A percentile compares a stretch with the other conserved stretches of the same genome.
These are phyloP conservation scores for Pammene aurita DNA, from an alignment of 2,888 invertebrate genomes.

Conservation along the genomic window DNA sequence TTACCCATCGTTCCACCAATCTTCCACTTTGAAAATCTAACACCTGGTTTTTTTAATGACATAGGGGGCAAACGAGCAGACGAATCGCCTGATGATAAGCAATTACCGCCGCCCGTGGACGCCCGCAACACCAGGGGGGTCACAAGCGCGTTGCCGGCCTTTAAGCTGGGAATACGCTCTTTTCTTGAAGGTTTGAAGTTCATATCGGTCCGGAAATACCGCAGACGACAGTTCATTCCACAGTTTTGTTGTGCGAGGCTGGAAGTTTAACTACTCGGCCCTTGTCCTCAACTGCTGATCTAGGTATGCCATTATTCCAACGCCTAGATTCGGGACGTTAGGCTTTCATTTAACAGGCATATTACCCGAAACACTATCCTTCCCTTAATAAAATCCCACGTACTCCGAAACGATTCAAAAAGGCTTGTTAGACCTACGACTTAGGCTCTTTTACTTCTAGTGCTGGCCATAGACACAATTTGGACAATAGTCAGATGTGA, in stretches of 20 bases:
- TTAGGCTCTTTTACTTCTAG: constrained; percentile 2
- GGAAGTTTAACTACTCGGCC: background rate
- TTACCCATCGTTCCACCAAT: too few species aligned
- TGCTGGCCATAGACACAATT: background rate
- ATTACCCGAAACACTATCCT: constrained; percentile 19
- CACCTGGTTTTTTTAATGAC: background rate
- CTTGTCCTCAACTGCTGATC: background rate
- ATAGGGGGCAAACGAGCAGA: background rate
- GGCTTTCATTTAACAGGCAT: constrained; percentile 8
- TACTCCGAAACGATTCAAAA: background rate
- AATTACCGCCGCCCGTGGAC: background rate
- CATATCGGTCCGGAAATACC: too few species aligned
- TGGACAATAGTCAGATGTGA: constrained; percentile 1
- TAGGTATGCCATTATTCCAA: background rate
- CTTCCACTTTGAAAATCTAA: too few species aligned
- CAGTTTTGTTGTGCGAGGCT: too few species aligned
- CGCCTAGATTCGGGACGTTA: background rate
- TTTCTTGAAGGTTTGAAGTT: too few species aligned
- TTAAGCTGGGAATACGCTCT: too few species aligned
- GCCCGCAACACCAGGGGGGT: background rate
- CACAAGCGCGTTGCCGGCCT: too few species aligned
- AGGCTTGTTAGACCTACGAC: background rate
- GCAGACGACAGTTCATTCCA: too few species aligned
- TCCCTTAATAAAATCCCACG: background rate
- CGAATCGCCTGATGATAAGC: background rate